Conservation (phyloP, 2,888 invertebrate species). For the Pyrrhia umbra region DNA sequence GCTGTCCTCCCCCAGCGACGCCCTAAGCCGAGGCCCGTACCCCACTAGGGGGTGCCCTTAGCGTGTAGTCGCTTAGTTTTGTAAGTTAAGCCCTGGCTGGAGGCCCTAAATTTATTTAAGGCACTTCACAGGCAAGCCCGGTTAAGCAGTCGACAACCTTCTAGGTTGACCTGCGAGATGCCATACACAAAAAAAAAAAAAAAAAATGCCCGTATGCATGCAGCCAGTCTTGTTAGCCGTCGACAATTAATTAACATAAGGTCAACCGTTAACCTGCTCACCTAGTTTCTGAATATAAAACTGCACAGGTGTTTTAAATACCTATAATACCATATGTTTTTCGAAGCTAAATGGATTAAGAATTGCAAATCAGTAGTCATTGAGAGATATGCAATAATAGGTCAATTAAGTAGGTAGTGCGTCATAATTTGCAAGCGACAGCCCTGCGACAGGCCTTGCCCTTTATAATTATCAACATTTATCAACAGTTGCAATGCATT, state of each 20-base stretch:
- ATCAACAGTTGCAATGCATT: constrained; percentile 22
- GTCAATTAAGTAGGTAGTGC: constrained; percentile 30
- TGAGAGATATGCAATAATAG: constrained; percentile 49
- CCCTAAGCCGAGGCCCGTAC: too few relatives aligned
- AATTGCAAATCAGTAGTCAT: constrained; percentile 21
- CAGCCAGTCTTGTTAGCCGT: constrained; percentile 28
- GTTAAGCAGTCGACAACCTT: too few relatives aligned
- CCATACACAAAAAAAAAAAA: too few relatives aligned
- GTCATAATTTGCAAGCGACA: constrained; percentile 21
- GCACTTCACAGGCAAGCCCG: too few relatives aligned
- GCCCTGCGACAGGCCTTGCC: constrained; percentile 27
- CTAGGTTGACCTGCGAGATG: too few relatives aligned
- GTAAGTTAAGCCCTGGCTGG: too few relatives aligned
- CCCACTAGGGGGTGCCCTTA: too few relatives aligned
- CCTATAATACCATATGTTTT: constrained; percentile 5
- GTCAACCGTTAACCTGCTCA: constrained; percentile 59
- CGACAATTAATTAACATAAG: constrained; percentile 55
- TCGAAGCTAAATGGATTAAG: constrained; percentile 20
- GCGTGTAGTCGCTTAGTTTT: too few relatives aligned
- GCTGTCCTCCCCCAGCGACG: too few relatives aligned
- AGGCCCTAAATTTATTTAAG: too few relatives aligned
- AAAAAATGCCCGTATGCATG: constrained; percentile 26
- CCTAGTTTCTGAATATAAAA: constrained; percentile 51
- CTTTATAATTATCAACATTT: constrained; percentile 42
- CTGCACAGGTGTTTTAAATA: constrained; percentile 34